These are phyloP conservation scores for Cotesia congregata DNA, from an alignment of 2,888 invertebrate species.

Conservation along the genomic window DNA sequence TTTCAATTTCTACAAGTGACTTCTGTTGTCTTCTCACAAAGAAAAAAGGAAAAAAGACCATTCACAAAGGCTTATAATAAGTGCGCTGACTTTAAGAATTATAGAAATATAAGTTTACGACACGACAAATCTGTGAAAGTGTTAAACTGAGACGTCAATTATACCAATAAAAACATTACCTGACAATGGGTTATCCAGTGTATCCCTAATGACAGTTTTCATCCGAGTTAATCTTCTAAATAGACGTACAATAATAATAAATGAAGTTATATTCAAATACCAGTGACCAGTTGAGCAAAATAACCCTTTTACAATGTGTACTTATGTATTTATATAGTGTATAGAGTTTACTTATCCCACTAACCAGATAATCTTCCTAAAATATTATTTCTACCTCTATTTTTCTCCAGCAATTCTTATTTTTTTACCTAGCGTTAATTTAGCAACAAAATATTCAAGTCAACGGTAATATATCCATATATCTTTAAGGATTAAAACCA, in stretches of 20 bases:
- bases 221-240: background rate
- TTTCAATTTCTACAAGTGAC: too few species aligned
- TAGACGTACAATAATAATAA: background rate
- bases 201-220: background rate
- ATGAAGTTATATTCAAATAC: background rate
- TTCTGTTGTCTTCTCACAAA: too few species aligned
- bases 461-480: background rate
- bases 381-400: background rate
- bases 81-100: background rate
- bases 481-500: conserved; percentile 1
- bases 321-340: background rate
- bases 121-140: background rate
- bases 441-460: background rate
- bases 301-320: background rate
- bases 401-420: background rate
- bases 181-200: background rate
- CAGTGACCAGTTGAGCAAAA: background rate
- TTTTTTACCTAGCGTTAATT: background rate
- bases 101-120: background rate
- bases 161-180: background rate
- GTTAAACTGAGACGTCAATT: background rate
- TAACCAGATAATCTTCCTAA: background rate
- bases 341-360: background rate
- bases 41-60: too few species aligned
- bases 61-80: background rate